Evolutionary conservation across 2,113 vertebrate genomes (phyloP).

Genomic region (Stigmatopora nigra): DNA sequence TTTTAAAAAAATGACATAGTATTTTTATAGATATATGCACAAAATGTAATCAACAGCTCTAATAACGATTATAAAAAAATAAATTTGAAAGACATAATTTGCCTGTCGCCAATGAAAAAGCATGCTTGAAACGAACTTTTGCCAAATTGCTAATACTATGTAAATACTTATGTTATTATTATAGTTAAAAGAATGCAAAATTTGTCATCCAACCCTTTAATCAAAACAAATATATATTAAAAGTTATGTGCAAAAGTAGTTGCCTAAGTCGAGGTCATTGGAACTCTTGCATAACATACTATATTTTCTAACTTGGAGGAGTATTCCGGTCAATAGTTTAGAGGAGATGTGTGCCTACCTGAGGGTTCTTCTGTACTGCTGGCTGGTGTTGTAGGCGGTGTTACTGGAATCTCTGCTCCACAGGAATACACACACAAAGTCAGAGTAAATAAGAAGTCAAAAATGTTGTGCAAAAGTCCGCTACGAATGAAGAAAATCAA

Average conservation of each 20-base stretch:
- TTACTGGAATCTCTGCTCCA: conserved; percentile 84
- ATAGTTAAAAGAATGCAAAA: too few relatives aligned
- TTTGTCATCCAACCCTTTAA: too few relatives aligned
- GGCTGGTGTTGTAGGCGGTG: conserved; percentile 79
- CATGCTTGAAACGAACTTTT: background rate
- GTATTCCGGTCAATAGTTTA: conserved; percentile 4
- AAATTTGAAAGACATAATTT: too few relatives aligned
- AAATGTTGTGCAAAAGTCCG: background rate
- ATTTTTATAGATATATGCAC: too few relatives aligned
- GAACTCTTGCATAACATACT: background rate
- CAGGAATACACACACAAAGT: conserved; percentile 14
- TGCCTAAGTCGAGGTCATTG: background rate
- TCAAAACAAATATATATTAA: too few relatives aligned
- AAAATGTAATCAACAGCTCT: too few relatives aligned
- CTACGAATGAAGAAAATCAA: background rate
- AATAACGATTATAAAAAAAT: too few relatives aligned
- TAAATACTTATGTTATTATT: too few relatives aligned
- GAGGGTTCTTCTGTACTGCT: conserved; percentile 86
- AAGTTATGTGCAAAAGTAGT: background rate
- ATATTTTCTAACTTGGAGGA: conserved; percentile 11
- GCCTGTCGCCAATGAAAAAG: background rate
- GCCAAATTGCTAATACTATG: background rate
- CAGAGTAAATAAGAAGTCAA: background rate
- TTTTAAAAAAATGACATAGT: background rate
- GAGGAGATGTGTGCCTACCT: conserved; percentile 68